phyloP scores from a whole-genome alignment of 2,113 vertebrate species.

The Nothocercus nigrocapillus region DNA sequence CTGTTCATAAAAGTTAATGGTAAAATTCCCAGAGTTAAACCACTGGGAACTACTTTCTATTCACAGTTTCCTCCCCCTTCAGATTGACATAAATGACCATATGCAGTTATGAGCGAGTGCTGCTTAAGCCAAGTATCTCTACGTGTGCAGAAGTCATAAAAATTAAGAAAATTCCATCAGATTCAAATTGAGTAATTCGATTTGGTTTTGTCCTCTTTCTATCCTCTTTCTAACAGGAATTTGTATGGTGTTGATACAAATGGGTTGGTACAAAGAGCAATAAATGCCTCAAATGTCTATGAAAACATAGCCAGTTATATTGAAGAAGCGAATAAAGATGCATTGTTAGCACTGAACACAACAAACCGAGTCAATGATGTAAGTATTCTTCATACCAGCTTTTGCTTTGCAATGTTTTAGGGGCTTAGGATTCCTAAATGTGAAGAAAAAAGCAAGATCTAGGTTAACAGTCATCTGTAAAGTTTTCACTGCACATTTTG shows the following conservation, averaged over 20 bases:
- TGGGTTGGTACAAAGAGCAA: conserved; percentile 91
- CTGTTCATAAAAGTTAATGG: neutral
- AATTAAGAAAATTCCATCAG: neutral
- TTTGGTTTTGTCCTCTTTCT: neutral
- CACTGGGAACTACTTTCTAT: neutral
- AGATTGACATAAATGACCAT: neutral
- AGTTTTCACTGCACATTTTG: neutral
- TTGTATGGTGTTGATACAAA: conserved; percentile 89
- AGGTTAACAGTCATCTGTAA: neutral
- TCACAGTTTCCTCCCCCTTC: neutral
- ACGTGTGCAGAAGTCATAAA: neutral
- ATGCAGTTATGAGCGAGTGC: neutral
- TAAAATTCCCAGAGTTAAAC: neutral
- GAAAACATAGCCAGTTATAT: conserved; percentile 90
- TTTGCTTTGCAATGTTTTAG: neutral
- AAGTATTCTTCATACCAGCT: conserved; percentile 56
- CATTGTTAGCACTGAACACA: conserved; percentile 80
- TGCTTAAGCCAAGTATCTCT: neutral
- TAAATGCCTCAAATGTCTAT: conserved; percentile 92
- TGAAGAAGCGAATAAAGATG: conserved; percentile 84
- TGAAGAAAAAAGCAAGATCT: neutral
- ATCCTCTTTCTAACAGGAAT: conserved; percentile 59
- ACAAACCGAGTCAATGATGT: conserved; percentile 88
- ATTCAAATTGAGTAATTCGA: neutral
- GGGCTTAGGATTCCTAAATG: neutral